phyloP scores from a whole-genome alignment of 2,113 vertebrate genomes.

The Pseudorasbora parva region DNA sequence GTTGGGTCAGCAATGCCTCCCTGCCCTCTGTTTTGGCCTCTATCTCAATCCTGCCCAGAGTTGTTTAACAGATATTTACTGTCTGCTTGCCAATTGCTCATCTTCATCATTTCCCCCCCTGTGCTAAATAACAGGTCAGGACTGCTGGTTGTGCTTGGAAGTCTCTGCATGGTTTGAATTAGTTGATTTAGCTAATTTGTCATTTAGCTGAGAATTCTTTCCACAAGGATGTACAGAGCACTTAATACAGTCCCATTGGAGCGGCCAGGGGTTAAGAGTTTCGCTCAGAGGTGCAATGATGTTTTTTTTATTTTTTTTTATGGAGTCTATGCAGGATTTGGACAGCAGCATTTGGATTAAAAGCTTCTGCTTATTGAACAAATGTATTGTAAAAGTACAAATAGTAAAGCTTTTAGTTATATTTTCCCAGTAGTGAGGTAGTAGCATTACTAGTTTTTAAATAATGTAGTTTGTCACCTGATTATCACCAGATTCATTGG shows the following conservation, averaged over 20 bases:
- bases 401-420: background rate
- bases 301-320: conserved; percentile 24
- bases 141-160: background rate
- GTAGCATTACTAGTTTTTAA: background rate
- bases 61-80: conserved; percentile 28
- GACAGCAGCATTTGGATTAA: background rate
- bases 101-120: background rate
- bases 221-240: background rate
- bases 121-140: background rate
- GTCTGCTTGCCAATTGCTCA: conserved; percentile 3
- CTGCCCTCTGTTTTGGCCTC: conserved; percentile 20
- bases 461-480: background rate
- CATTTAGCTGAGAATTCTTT: background rate
- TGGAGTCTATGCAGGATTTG: background rate
- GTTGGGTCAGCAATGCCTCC: conserved; percentile 28
- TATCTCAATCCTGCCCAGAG: conserved; percentile 26
- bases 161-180: background rate
- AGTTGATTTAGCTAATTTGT: conserved; percentile 19
- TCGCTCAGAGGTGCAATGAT: conserved; percentile 5
- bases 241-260: conserved; percentile 1
- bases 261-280: conserved; percentile 29
- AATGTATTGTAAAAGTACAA: background rate
- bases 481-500: background rate
- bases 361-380: background rate
- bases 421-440: background rate